Evolutionary conservation across 2,888 invertebrate species (phyloP).

Genomic region (Minunthozetes semirufus): DNA sequence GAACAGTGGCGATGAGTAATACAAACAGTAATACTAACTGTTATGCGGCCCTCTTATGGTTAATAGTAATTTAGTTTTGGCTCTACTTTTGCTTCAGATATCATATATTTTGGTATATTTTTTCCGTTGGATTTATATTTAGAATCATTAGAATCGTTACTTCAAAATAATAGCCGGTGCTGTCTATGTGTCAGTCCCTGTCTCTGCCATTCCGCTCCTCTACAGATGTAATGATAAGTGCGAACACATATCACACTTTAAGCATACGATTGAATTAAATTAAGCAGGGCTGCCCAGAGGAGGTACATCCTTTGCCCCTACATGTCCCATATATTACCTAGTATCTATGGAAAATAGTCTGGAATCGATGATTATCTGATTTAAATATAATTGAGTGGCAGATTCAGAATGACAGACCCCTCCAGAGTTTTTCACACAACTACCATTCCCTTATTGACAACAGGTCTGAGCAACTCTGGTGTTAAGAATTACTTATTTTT

Average conservation of each 20-base stretch:
- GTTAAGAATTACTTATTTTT: too few relatives aligned
- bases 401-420: too few relatives aligned
- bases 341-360: too few relatives aligned
- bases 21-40: not conserved
- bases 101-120: slow-evolving; percentile 10
- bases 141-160: not conserved
- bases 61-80: slow-evolving; percentile 20
- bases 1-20: slow-evolving; percentile 11
- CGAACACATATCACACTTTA: slow-evolving; percentile 20
- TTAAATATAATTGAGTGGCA: too few relatives aligned
- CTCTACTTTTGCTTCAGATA: slow-evolving; percentile 3
- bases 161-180: not conserved
- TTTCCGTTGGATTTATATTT: not conserved
- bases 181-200: not conserved
- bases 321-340: too few relatives aligned
- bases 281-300: too few relatives aligned
- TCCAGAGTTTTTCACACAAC: too few relatives aligned
- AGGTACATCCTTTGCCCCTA: too few relatives aligned
- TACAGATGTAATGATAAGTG: not conserved
- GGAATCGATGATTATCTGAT: too few relatives aligned
- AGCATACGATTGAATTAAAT: not conserved
- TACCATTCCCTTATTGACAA: too few relatives aligned
- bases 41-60: slow-evolving; percentile 11
- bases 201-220: not conserved
- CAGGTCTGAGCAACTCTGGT: too few relatives aligned